Evolutionary conservation across 2,113 vertebrate species (phyloP), one percentile per base, ranked within the genome.

Genomic region (Ammodytes marinus): DNA sequence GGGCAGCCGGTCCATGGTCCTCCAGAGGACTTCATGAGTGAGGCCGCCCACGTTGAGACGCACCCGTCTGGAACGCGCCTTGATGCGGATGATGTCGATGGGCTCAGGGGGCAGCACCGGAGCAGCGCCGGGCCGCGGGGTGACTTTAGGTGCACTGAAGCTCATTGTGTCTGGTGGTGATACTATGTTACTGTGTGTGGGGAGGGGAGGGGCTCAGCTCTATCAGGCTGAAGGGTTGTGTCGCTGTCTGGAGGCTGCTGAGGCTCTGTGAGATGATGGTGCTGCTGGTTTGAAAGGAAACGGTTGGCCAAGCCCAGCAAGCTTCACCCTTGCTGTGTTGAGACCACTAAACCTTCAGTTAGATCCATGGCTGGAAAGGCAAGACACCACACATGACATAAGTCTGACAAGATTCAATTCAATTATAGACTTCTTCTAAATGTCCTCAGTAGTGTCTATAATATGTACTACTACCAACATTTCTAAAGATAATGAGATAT

Each of bases 41-140:
- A 99, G 96, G n/a, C 98, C 98, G 19, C 98, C 98, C 0, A 99
- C 97, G 1, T 99, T 99, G 89, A 99, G 97, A 80, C 96, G 94
- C 73, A 99, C 98, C 83, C 98, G 93, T 77, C 97, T 92, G 0
- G 96, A 99, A 53, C 97, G 97, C 4, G 97, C 94, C 92, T 99
- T 99, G 89, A 96, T 96, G 77, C 97, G 94, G 69, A 99, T 97
- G 85, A 99, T 99, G 91, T 99, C 97, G 55, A 98, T 97, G 0
- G 98, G 97, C 79, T 99, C 98, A 0, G 98, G 97, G 39, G 98
- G 98, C 11, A 98, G 95, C 3, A 90, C 17, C 0, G 74, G 97
- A 93, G 46, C 94, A 79, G 0, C 92, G 0, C 80, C 89, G 0
- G 97, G 93, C 39, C 94, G 90, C 4, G 96, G 95, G 57, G 87